Percentiles rank a stretch among this genome's conserved stretches.
phyloP scores from a whole-genome alignment of 1,140 invertebrate species.

The Eulimnadia texana region DNA sequence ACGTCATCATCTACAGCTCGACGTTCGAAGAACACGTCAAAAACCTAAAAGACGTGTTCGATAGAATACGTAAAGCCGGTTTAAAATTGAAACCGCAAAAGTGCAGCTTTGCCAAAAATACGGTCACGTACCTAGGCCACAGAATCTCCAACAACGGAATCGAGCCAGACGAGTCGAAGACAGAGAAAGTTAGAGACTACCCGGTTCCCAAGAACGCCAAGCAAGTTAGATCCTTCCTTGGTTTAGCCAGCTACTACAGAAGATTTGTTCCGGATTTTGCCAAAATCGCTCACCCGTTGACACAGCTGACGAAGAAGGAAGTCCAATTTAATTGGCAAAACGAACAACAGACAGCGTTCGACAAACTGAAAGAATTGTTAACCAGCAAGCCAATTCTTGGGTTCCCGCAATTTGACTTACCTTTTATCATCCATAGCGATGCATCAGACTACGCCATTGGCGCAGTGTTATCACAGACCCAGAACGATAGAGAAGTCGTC shows the following conservation, averaged over 20 bases:
- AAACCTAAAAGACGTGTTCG: constrained; percentile 25
- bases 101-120: constrained; percentile 24
- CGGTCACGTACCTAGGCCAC: constrained; percentile 24
- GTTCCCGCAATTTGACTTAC: background rate
- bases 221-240: constrained; percentile 15
- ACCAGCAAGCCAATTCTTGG: background rate
- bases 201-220: constrained; percentile 15
- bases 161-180: constrained; percentile 18
- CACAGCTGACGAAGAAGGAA: constrained; percentile 1
- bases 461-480: constrained; percentile 7
- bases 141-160: constrained; percentile 20
- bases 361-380: background rate
- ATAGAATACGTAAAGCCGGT: constrained; percentile 17
- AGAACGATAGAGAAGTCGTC: background rate
- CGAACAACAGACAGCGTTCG: background rate
- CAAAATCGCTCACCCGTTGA: constrained; percentile 12
- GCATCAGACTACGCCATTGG: background rate
- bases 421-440: constrained; percentile 5
- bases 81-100: constrained; percentile 21
- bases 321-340: background rate
- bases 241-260: constrained; percentile 15
- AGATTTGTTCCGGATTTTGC: constrained; percentile 16
- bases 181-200: constrained; percentile 19
- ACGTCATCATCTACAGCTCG: constrained; percentile 28
- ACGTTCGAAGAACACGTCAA: constrained; percentile 26